A percentile compares a stretch with the other conserved stretches of the same genome.
Conservation (phyloP, 2,113 vertebrate species). For the Sterna hirundo region DNA sequence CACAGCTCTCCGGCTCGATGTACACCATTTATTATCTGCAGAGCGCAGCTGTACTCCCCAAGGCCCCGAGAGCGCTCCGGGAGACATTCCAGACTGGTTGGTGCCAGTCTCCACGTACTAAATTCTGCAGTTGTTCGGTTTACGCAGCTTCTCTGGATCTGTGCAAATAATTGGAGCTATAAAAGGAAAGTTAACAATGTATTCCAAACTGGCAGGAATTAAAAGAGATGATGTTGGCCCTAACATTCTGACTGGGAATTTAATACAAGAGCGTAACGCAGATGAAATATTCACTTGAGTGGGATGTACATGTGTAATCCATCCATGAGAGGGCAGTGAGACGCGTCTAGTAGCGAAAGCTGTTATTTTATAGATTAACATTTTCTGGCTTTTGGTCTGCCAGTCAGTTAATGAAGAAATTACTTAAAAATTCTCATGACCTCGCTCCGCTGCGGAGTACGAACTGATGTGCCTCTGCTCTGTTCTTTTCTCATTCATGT, state of each 20-base stretch:
- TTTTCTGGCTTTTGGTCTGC: not conserved
- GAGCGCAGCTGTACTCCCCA: not conserved
- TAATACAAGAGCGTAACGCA: not conserved
- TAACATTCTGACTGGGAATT: not conserved
- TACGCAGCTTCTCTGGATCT: not conserved
- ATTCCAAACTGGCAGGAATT: not conserved
- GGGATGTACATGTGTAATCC: not conserved
- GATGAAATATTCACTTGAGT: not conserved
- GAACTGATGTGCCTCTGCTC: not conserved
- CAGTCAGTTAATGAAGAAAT: not conserved
- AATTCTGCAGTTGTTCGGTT: not conserved
- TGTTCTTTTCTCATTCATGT: not conserved
- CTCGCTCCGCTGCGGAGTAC: not conserved
- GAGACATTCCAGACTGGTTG: not conserved
- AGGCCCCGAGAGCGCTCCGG: not conserved
- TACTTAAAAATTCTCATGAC: not conserved
- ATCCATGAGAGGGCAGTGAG: not conserved
- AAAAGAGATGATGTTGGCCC: not conserved
- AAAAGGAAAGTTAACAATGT: not conserved
- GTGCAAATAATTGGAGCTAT: not conserved
- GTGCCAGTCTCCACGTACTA: not conserved
- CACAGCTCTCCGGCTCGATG: not conserved
- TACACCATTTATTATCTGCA: not conserved
- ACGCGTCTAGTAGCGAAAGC: fast-evolving
- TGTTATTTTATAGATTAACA: fast-evolving